Percentiles rank a stretch among this genome's conserved stretches.
Conservation (phyloP, 2,888 invertebrate genomes). For the Acanthosepion pharaonis region DNA sequence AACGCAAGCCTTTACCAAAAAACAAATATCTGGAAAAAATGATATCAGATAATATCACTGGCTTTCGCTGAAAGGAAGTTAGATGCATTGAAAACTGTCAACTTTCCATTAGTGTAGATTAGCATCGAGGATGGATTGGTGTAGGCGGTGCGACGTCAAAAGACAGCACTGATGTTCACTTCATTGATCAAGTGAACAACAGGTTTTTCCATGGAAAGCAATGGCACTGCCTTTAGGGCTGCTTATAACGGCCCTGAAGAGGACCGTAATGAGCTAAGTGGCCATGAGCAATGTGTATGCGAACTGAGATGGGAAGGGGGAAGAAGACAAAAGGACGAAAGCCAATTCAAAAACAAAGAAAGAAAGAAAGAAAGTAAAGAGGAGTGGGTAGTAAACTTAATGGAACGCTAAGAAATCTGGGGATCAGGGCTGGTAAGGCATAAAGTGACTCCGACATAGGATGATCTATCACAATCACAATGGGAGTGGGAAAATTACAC, state of each 20-base stretch:
- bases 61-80: neutral
- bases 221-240: neutral
- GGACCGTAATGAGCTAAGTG: constrained; percentile 12
- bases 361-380: neutral
- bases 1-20: neutral
- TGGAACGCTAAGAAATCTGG: neutral
- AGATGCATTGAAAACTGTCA: constrained; percentile 18
- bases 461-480: constrained; percentile 8
- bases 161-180: neutral
- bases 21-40: neutral
- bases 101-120: constrained; percentile 17
- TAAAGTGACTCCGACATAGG: neutral
- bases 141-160: neutral
- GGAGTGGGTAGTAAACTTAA: neutral
- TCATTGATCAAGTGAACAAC: constrained; percentile 8
- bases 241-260: neutral
- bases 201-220: neutral
- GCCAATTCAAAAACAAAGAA: neutral
- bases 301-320: neutral
- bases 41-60: neutral
- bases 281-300: neutral
- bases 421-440: neutral
- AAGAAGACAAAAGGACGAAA: too few species aligned
- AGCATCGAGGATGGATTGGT: neutral
- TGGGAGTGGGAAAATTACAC: neutral